A percentile compares a stretch with the other conserved stretches of the same genome.
These are phyloP conservation scores for Lutjanus argentimaculatus DNA, from an alignment of 2,797 vertebrate species.

Conservation along the genomic window DNA sequence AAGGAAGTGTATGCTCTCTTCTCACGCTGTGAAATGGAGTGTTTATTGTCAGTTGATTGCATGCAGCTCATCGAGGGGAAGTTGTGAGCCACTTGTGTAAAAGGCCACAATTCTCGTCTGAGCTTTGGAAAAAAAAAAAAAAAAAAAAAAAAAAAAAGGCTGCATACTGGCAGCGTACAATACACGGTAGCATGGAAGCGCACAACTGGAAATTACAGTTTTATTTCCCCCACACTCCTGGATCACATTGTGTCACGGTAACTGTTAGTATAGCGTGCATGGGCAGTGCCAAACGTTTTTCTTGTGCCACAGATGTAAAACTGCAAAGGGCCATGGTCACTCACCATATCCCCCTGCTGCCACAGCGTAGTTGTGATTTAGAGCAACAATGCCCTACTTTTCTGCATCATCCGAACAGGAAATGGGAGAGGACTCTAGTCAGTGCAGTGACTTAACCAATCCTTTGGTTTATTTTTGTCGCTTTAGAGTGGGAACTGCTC, in stretches of 20 bases:
- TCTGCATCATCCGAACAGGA: slow-evolving; percentile 66
- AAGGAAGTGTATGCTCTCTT: slow-evolving; percentile 75
- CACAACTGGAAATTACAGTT: slow-evolving; percentile 11
- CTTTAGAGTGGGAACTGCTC: slow-evolving; percentile 68
- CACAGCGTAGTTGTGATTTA: slow-evolving; percentile 56
- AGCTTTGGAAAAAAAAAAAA: slow-evolving; percentile 25
- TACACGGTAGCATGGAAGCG: slow-evolving; percentile 44
- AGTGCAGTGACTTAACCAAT: slow-evolving; percentile 63
- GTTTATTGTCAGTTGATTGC: slow-evolving; percentile 75
- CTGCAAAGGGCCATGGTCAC: slow-evolving; percentile 50
- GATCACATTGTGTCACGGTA: slow-evolving; percentile 42
- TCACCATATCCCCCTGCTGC: slow-evolving; percentile 50
- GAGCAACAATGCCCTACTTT: slow-evolving; percentile 54
- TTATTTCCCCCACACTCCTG: slow-evolving; percentile 30
- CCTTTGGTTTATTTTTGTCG: slow-evolving; percentile 62
- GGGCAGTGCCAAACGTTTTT: slow-evolving; percentile 80
- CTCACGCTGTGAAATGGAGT: slow-evolving; percentile 73
- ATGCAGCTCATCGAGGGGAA: slow-evolving; percentile 71
- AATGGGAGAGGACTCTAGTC: slow-evolving; percentile 68
- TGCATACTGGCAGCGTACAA: slow-evolving; percentile 20
- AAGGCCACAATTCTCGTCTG: slow-evolving; percentile 59
- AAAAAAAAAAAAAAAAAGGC: slow-evolving; percentile 13
- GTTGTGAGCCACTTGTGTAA: slow-evolving; percentile 63
- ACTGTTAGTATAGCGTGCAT: slow-evolving; percentile 56
- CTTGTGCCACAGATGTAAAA: slow-evolving; percentile 78